Base-by-base conservation (phyloP, 2,797 vertebrate species). In the Fundulus diaphanus region DNA sequence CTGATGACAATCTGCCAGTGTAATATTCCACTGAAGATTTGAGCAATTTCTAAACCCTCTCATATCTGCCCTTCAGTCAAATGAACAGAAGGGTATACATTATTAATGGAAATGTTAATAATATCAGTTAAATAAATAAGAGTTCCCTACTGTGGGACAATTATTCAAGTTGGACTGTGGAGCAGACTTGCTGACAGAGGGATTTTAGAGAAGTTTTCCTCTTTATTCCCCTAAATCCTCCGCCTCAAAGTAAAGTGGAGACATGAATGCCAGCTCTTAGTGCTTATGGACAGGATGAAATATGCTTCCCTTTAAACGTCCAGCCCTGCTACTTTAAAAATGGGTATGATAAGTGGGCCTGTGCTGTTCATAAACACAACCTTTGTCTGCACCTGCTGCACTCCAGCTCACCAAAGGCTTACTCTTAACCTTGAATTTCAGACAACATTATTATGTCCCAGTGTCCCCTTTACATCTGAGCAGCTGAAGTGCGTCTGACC, bases 61-160 rank as follows among this genome's bases (percentile, higher is more conserved):
- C 69, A 77, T 68, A 78, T 87, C 70, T 87, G 78, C 84, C 79
- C 77, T 82, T 5, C 13, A 85, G 78, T 84, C n/a, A 63, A 82
- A 85, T 33, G 65, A 37, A 46, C 46, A 66, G 40, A 31, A 59
- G 46, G 24, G 44, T 68, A 68, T 29, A 63, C 71, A 90, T 92
- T 87, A 90, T 88, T 91, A 89, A 90, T 90, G 71, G 54, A 86
- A 89, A 91, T 88, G 80, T 83, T 79, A 89, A 90, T 88, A 89
- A 88, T 85, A 86, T 70, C 78, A 72, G 70, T 77, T 79, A 83
- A 83, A 88, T 82, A 76, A 74, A 87, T 68, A 57, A 79, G 68
- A 52, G 57, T 18, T 61, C 70, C 57, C 82, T 1, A 37, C 83
- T 63, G 80, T 79, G 87, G 84, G 56, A 71, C 82, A 85, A 80